Percentiles rank a stretch among this genome's conserved stretches.
Conservation (phyloP, 2,888 invertebrate genomes). For the Harmothoe impar region DNA sequence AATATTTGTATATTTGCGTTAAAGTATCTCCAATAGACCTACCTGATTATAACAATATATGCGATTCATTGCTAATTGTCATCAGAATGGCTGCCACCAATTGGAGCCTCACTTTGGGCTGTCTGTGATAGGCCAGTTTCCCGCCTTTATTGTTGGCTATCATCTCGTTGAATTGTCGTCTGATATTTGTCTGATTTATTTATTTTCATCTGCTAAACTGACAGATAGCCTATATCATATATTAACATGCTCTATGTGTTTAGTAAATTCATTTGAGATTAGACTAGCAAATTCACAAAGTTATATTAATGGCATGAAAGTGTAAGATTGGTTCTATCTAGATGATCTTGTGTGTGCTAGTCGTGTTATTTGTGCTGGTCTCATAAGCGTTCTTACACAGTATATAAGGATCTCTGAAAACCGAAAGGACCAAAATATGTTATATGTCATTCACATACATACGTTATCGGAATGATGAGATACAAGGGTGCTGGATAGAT, state of each 20-base stretch:
- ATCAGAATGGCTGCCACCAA: background rate
- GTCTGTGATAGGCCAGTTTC: constrained; percentile 54
- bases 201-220: constrained; percentile 31
- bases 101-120: constrained; percentile 41
- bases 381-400: background rate
- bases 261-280: background rate
- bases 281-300: background rate
- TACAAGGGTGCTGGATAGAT: background rate
- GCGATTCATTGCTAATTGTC: background rate
- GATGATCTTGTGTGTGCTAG: background rate
- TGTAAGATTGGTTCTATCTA: background rate
- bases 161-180: constrained; percentile 19
- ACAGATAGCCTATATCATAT: background rate
- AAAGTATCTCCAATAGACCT: constrained; percentile 31
- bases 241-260: background rate
- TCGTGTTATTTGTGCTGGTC: background rate
- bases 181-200: constrained; percentile 12
- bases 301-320: background rate
- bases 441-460: background rate
- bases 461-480: background rate
- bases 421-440: constrained; percentile 1
- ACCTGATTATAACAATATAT: background rate
- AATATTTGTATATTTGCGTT: constrained; percentile 40
- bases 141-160: constrained; percentile 21
- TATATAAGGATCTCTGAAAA: background rate